phyloP scores from a whole-genome alignment of 2,113 vertebrate species.

The Thalassoma bifasciatum region DNA sequence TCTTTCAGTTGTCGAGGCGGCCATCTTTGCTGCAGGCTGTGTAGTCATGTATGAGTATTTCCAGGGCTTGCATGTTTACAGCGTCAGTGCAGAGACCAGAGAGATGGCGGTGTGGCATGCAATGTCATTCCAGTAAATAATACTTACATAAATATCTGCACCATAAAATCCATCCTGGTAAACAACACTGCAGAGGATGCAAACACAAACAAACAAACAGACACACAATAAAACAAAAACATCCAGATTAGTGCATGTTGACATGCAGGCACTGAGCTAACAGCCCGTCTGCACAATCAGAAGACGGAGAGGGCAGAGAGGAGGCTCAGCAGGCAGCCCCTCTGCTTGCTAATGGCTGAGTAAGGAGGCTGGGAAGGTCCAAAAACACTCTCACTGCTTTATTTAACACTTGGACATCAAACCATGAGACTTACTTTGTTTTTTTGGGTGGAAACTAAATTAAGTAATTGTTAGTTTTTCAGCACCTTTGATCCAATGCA shows the following conservation, averaged over 20 bases:
- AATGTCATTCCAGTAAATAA: slow-evolving; percentile 82
- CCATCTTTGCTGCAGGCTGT: slow-evolving; percentile 1
- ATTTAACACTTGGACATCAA: not conserved
- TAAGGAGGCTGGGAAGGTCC: slow-evolving; percentile 58
- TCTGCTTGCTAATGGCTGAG: slow-evolving; percentile 15
- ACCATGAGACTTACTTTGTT: not conserved
- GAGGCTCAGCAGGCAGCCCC: slow-evolving; percentile 13
- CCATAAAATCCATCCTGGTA: slow-evolving; percentile 99
- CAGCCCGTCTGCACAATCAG: slow-evolving; percentile 78
- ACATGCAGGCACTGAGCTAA: slow-evolving; percentile 86
- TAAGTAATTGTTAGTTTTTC: too few relatives aligned
- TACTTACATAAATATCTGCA: slow-evolving; percentile 99
- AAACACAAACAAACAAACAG: slow-evolving; percentile 91
- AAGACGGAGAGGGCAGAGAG: slow-evolving; percentile 29
- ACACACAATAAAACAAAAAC: slow-evolving; percentile 77
- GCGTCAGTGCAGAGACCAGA: slow-evolving; percentile 33
- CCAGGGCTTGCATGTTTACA: slow-evolving; percentile 25
- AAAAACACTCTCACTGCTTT: not conserved
- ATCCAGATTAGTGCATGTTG: slow-evolving; percentile 92
- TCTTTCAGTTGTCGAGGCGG: not conserved
- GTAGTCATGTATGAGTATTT: slow-evolving; percentile 8
- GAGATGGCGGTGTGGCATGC: slow-evolving; percentile 78
- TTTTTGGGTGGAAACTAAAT: too few relatives aligned
- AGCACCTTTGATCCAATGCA: too few relatives aligned
- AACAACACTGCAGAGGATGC: slow-evolving; percentile 94